These are phyloP conservation scores for Anarhynchus alexandrinus DNA, from an alignment of 2,113 vertebrate genomes.

Conservation along the genomic window DNA sequence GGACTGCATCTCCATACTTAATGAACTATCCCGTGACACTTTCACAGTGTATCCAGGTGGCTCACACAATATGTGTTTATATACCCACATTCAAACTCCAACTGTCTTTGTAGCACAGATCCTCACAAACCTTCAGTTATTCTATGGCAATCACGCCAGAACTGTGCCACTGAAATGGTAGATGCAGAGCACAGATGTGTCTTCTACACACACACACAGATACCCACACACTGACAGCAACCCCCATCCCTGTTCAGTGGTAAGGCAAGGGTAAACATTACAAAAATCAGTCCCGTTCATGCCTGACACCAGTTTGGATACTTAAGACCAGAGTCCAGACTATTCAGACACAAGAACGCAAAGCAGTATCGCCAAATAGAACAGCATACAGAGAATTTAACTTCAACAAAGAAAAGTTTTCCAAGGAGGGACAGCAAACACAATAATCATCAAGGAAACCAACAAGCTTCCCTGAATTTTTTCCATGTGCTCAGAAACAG, in stretches of 20 bases:
- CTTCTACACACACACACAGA: neutral
- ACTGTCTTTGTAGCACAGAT: neutral
- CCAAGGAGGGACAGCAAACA: neutral
- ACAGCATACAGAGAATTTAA: neutral
- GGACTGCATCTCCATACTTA: neutral
- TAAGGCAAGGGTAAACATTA: neutral
- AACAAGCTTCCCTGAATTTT: neutral
- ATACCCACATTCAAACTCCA: neutral
- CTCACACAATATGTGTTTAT: fast-evolving
- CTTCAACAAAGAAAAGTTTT: neutral
- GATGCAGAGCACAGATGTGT: neutral
- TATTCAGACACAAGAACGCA: fast-evolving
- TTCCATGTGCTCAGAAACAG: neutral
- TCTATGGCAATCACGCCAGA: neutral
- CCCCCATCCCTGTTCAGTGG: fast-evolving
- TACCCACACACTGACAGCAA: neutral
- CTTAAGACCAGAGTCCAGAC: neutral
- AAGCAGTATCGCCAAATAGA: neutral
- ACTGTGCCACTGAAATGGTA: neutral
- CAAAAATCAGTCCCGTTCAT: neutral
- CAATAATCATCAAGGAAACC: neutral
- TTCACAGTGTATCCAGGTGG: fast-evolving
- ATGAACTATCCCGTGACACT: fast-evolving
- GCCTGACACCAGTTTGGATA: neutral
- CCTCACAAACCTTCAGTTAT: neutral